Evolutionary conservation across 2,113 vertebrate genomes (phyloP).

Genomic region (Chionis minor): DNA sequence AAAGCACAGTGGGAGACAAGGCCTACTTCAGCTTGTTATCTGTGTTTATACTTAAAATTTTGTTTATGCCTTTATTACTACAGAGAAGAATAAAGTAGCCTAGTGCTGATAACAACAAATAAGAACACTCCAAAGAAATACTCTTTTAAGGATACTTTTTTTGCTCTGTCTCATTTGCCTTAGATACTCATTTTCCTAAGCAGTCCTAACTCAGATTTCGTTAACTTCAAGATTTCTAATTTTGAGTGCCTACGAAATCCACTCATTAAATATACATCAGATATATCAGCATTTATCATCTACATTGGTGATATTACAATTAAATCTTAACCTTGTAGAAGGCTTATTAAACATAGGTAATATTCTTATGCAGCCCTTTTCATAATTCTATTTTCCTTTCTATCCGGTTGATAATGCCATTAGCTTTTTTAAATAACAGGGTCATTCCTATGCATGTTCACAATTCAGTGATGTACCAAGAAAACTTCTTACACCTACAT

Average conservation of each 20-base stretch:
- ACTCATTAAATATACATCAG: conserved; percentile 3
- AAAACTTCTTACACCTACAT: background rate
- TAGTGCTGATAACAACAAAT: background rate
- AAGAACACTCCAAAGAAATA: background rate
- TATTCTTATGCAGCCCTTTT: background rate
- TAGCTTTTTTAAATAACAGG: conserved; percentile 14
- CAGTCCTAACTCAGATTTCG: background rate
- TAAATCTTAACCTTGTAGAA: background rate
- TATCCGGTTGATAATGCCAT: background rate
- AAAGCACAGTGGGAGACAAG: background rate
- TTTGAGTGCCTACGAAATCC: background rate
- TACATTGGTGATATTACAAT: background rate
- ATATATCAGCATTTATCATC: background rate
- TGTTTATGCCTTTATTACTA: background rate
- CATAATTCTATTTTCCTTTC: background rate
- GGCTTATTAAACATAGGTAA: background rate
- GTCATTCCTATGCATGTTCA: background rate
- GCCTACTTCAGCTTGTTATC: background rate
- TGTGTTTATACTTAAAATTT: background rate
- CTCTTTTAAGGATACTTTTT: background rate
- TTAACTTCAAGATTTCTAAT: background rate
- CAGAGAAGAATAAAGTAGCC: background rate
- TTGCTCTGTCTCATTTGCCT: background rate
- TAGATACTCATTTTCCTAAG: background rate
- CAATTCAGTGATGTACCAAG: background rate